Base-by-base conservation (phyloP, 2,888 invertebrate species). In the Arge pagana region DNA sequence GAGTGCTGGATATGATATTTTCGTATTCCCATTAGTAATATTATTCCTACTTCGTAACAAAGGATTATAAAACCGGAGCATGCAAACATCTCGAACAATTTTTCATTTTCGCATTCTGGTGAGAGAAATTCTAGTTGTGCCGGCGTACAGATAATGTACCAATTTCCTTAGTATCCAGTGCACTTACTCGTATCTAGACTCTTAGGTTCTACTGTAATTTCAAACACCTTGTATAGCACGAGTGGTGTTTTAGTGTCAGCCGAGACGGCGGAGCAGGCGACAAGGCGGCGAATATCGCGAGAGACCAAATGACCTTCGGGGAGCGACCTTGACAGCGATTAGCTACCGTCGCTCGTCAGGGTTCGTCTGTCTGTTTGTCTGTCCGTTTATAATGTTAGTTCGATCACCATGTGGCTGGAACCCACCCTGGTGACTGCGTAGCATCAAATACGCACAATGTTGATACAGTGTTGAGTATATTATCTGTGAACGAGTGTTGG, bases 241-340 rank as follows among this genome's bases (percentile, higher is more conserved):
- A 73, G 73, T 71, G 70, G 73, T 76, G 72, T 76, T 76, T 72
- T 75, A 76, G 76, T 74, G 71, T 72, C 72, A 63, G 71, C 74
- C 59, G 76, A 76, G 66, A 69, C 72, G 59, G 72, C 72, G 62
- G 74, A 76, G 61, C 76, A 76, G 65, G 70, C 74, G 60, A 80
- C 83, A 64, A 80, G 87, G 68, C 81, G 87, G 72, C 84, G 87
- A 72, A 80, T 82, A 64, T 86, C 86, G 59, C 85, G 86, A 76
- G 86, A 87, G 79, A 85, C 83, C 81, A 87, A 87, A 87, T 88
- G 87, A 87, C 85, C 82, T 77, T 74, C 76, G 72, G 77, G 70
- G 72, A 75, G 73, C 66, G 74, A 76, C 72, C 76, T 76, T 76
- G 76, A 76, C 75, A 76, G 76, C 71, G 76, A 76, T 75, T 76